Evolutionary conservation across 2,797 vertebrate species (phyloP), one percentile per base, ranked within the genome.

Genomic region (Molossus alvarezi): DNA sequence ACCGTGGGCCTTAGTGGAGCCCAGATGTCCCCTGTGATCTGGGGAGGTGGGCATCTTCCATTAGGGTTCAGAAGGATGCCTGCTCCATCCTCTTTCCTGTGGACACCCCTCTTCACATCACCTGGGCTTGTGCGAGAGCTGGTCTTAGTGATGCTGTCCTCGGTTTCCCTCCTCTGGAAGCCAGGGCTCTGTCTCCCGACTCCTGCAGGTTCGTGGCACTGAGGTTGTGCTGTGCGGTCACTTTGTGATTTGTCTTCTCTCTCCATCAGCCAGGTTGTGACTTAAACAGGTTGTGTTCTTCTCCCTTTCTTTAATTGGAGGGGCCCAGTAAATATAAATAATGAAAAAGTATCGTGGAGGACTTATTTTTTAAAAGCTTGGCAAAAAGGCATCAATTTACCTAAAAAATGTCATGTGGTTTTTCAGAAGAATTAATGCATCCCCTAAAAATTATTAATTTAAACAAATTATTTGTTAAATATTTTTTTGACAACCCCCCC

Each of bases 401-500:
- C 72, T 21, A 75, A 81, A 81, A 96, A 81, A 77, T 29, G 51
- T 67, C 57, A 33, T 21, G 27, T 60, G 62, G 12, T 58, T 13
- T 69, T 67, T 57, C 20, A 80, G 62, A 90, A 60, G 88, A 85
- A 55, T 55, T 60, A 86, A 48, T 69, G 20, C 23, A 55, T 48
- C 69, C 37, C 18, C 41, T 77, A 33, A 71, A 80, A n/a, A 8
- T 82, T 11, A 51, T 23, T 57, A 33, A 33, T 33, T 33, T 33
- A 95, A 93, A 73, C 23, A 65, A 37, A 86, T 72, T 93, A 15
- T 67, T 94, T 90, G 60, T 75, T 90, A 91, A 71, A 14, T 81
- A 55, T 81, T 87, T 84, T 95, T 88, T 92, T 82, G 15, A 79
- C 55, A 82, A 60, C 18, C 18, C 20, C 67, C 33, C 33, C 20